These are phyloP conservation scores for Pelecanoides urinatrix DNA, from an alignment of 2,113 vertebrate genomes.

Conservation along the genomic window DNA sequence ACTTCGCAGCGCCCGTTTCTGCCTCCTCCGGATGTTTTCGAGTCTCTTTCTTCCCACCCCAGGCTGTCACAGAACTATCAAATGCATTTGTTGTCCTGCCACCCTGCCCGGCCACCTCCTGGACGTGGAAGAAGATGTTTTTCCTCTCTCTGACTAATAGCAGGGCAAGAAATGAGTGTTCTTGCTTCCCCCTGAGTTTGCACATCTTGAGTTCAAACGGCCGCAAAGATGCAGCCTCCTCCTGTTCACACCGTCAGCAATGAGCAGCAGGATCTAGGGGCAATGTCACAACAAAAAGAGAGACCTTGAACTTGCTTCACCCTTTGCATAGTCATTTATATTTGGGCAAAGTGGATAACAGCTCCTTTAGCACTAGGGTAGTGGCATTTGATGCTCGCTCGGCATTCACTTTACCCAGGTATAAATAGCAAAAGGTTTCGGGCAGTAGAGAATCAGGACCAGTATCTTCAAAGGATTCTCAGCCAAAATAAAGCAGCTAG, in stretches of 20 bases:
- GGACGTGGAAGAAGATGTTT: neutral
- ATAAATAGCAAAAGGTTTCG: slow-evolving; percentile 50
- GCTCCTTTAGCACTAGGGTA: neutral
- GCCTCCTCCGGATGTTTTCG: neutral
- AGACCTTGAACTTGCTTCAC: slow-evolving; percentile 52
- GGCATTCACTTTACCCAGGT: slow-evolving; percentile 25
- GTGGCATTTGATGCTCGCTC: neutral
- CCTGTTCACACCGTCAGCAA: neutral
- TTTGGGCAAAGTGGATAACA: slow-evolving; percentile 41
- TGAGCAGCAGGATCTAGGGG: neutral
- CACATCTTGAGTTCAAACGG: neutral
- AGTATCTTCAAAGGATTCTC: slow-evolving; percentile 2
- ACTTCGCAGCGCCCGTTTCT: fast-evolving
- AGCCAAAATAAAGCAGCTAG: neutral
- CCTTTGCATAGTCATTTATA: slow-evolving; percentile 16
- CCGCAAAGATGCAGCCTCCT: neutral
- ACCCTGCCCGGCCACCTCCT: neutral
- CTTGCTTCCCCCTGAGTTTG: neutral
- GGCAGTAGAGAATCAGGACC: neutral
- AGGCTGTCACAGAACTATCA: neutral
- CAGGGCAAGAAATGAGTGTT: neutral
- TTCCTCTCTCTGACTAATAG: neutral
- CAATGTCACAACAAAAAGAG: neutral
- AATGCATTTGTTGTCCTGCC: neutral
- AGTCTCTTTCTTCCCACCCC: neutral